These are phyloP conservation scores for Grammomys dolichurus DNA, from an alignment of 2,113 vertebrate genomes.

Conservation along the genomic window DNA sequence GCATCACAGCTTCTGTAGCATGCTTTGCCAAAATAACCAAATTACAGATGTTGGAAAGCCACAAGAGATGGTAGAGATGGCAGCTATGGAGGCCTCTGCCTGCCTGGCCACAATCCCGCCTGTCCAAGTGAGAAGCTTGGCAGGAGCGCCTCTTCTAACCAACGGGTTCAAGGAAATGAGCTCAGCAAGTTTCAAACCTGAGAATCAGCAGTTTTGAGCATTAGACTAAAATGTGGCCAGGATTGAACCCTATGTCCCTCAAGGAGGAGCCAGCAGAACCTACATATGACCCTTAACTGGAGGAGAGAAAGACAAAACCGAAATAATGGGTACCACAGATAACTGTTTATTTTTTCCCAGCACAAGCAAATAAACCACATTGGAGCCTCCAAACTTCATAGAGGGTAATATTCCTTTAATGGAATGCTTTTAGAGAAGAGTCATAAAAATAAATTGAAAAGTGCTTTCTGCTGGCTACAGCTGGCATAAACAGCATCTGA, in stretches of 20 bases:
- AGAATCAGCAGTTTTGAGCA: background rate
- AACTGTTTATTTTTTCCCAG: constrained; percentile 80
- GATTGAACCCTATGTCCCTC: background rate
- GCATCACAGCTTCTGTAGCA: background rate
- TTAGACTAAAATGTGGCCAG: background rate
- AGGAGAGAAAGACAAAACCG: background rate
- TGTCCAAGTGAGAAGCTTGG: background rate
- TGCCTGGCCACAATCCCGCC: background rate
- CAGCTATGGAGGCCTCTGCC: background rate
- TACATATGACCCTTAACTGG: constrained; percentile 68
- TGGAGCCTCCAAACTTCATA: constrained; percentile 83
- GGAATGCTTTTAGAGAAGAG: constrained; percentile 90
- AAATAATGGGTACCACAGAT: constrained; percentile 64
- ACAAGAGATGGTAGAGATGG: background rate
- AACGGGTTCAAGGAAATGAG: background rate
- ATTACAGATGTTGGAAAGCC: background rate
- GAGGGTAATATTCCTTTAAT: constrained; percentile 87
- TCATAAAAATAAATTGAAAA: constrained; percentile 90
- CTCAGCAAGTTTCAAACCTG: background rate
- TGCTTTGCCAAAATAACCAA: background rate
- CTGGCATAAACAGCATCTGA: constrained; percentile 84
- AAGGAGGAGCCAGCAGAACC: background rate
- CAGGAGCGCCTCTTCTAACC: background rate
- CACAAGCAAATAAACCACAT: constrained; percentile 85
- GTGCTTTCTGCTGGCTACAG: constrained; percentile 85